phyloP scores from a whole-genome alignment of 2,113 vertebrate genomes.

The Vimba vimba region DNA sequence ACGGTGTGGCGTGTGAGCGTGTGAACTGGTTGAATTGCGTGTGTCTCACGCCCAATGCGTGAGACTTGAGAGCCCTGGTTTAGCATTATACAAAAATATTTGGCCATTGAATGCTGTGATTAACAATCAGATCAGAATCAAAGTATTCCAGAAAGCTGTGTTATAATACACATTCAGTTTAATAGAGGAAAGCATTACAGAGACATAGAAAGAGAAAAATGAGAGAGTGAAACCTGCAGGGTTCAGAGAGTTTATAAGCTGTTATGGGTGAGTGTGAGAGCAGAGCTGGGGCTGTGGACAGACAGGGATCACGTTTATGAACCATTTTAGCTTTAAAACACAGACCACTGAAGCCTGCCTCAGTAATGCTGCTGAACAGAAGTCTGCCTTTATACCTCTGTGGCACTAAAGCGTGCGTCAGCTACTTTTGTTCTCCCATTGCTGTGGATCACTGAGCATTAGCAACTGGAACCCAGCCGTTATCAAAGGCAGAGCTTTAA shows the following conservation, averaged over 20 bases:
- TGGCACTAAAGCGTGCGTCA: slow-evolving; percentile 30
- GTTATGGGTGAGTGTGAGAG: slow-evolving; percentile 48
- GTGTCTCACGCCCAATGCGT: too few species aligned
- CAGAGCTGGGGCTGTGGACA: slow-evolving; percentile 38
- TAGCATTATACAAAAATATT: neutral
- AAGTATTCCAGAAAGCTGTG: neutral
- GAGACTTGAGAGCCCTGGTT: too few species aligned
- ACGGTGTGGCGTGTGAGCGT: too few species aligned
- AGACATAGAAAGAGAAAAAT: slow-evolving; percentile 36
- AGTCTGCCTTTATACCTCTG: slow-evolving; percentile 29
- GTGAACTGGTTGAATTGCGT: too few species aligned
- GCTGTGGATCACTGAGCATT: slow-evolving; percentile 45
- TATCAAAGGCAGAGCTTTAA: slow-evolving; percentile 45
- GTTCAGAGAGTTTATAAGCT: slow-evolving; percentile 50
- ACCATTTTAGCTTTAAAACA: slow-evolving; percentile 47
- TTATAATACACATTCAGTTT: neutral
- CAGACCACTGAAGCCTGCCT: slow-evolving; percentile 34
- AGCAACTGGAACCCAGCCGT: slow-evolving; percentile 42
- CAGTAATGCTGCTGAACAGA: slow-evolving; percentile 21
- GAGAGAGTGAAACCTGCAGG: slow-evolving; percentile 27
- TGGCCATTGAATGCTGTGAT: neutral
- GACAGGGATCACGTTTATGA: slow-evolving; percentile 50
- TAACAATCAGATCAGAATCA: neutral
- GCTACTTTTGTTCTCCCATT: slow-evolving; percentile 41
- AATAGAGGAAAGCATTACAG: neutral